Evolutionary conservation across 2,113 vertebrate genomes (phyloP).

Genomic region (Acrocephalus arundinaceus): DNA sequence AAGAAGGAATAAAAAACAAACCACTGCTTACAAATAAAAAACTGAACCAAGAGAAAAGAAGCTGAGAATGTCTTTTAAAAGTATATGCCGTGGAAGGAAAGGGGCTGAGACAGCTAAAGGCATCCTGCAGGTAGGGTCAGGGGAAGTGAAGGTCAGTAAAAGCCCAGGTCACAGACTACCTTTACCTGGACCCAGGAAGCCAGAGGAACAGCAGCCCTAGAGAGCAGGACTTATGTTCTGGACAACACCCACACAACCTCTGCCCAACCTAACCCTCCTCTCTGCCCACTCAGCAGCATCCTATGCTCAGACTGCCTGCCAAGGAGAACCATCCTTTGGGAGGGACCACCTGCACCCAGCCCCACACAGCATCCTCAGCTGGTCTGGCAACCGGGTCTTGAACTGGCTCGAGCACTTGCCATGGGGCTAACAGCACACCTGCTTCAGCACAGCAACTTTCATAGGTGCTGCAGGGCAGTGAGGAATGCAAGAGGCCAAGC

Average conservation of each 20-base stretch:
- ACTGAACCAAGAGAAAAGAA: background rate
- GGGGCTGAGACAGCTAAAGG: background rate
- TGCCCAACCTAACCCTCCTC: background rate
- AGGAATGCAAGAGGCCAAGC: background rate
- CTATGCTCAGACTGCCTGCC: background rate
- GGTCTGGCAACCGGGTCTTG: background rate
- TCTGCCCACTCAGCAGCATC: rapidly evolving
- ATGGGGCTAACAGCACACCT: rapidly evolving
- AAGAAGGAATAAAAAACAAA: background rate
- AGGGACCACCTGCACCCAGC: background rate
- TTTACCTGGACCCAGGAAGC: background rate
- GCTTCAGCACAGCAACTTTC: background rate
- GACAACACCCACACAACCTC: background rate
- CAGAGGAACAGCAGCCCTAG: background rate
- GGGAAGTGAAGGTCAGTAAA: background rate
- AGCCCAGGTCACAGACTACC: background rate
- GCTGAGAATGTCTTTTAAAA: background rate
- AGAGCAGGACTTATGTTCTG: background rate
- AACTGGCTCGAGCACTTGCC: rapidly evolving
- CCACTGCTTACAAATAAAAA: background rate
- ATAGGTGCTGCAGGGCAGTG: rapidly evolving
- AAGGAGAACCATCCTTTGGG: rapidly evolving
- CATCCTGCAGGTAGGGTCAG: background rate
- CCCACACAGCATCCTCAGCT: background rate
- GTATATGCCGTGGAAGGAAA: background rate